Evolutionary conservation across 2,888 invertebrate genomes (phyloP).

Genomic region (Tubulanus polymorphus): DNA sequence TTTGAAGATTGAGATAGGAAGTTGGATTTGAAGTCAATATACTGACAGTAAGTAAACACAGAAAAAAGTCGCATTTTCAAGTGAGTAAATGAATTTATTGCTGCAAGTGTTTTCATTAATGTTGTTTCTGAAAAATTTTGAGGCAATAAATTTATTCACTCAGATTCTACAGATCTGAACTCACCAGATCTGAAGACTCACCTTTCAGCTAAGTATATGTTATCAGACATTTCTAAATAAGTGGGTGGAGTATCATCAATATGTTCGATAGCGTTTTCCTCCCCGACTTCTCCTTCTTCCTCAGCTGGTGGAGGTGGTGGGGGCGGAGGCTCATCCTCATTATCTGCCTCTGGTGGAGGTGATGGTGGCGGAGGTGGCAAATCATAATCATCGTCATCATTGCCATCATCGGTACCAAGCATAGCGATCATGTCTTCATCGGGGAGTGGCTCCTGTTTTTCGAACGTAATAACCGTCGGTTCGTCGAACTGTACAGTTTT

Average conservation of each 20-base stretch:
- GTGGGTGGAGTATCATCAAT: constrained; percentile 65
- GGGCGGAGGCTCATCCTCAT: not conserved
- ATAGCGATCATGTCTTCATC: too few relatives aligned
- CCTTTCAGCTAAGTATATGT: constrained; percentile 78
- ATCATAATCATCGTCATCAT: not conserved
- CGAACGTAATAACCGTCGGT: not conserved
- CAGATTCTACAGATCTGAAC: too few relatives aligned
- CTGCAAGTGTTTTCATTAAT: too few relatives aligned
- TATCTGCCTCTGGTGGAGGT: constrained; percentile 3
- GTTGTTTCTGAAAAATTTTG: too few relatives aligned
- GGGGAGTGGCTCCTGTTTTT: not conserved
- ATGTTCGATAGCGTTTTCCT: constrained; percentile 1
- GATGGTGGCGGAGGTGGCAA: not conserved
- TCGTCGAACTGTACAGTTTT: not conserved
- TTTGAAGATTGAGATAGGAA: not conserved
- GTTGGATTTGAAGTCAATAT: too few relatives aligned
- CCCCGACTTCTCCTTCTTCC: too few relatives aligned
- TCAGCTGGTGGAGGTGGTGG: not conserved
- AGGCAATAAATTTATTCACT: too few relatives aligned
- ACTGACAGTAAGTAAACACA: too few relatives aligned
- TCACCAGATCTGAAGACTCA: constrained; percentile 42
- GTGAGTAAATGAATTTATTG: too few relatives aligned
- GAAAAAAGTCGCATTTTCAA: too few relatives aligned
- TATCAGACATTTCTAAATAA: constrained; percentile 78
- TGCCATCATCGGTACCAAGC: too few relatives aligned